Percentiles rank a stretch among this genome's conserved stretches.
These are phyloP conservation scores for Conistra vaccinii DNA, from an alignment of 2,888 invertebrate genomes.

Conservation along the genomic window DNA sequence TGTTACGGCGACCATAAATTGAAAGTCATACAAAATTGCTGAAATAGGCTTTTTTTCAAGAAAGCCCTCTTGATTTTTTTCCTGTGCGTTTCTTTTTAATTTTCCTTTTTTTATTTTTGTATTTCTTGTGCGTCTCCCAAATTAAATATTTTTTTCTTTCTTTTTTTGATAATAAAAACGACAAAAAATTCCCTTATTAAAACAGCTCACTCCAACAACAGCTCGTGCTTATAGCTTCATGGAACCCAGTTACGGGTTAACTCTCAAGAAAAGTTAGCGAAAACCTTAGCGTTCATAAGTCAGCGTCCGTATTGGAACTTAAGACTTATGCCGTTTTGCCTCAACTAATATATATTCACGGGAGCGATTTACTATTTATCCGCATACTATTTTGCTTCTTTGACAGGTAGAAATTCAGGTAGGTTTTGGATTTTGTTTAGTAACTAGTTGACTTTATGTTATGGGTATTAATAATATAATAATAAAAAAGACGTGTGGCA, in stretches of 20 bases:
- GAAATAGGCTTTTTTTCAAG: too few relatives aligned
- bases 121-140: neutral
- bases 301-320: slow-evolving; percentile 70
- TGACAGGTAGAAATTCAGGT: slow-evolving; percentile 16
- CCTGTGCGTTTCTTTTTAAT: too few relatives aligned
- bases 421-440: neutral
- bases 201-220: neutral
- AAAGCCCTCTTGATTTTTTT: too few relatives aligned
- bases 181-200: too few relatives aligned
- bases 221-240: slow-evolving; percentile 22
- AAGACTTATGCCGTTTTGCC: slow-evolving; percentile 62
- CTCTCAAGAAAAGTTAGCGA: slow-evolving; percentile 75
- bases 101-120: neutral
- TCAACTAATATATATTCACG: slow-evolving; percentile 61
- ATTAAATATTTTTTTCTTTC: neutral
- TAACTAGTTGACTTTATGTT: neutral
- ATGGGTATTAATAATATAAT: too few relatives aligned
- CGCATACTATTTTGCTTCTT: slow-evolving; percentile 38
- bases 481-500: too few relatives aligned
- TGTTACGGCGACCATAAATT: neutral
- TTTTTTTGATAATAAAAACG: neutral
- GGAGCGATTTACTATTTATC: slow-evolving; percentile 49
- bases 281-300: slow-evolving; percentile 74
- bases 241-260: slow-evolving; percentile 69
- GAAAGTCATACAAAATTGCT: too few relatives aligned